Conservation (phyloP, 2,888 invertebrate genomes). For the Apomyelois bistriatella region DNA sequence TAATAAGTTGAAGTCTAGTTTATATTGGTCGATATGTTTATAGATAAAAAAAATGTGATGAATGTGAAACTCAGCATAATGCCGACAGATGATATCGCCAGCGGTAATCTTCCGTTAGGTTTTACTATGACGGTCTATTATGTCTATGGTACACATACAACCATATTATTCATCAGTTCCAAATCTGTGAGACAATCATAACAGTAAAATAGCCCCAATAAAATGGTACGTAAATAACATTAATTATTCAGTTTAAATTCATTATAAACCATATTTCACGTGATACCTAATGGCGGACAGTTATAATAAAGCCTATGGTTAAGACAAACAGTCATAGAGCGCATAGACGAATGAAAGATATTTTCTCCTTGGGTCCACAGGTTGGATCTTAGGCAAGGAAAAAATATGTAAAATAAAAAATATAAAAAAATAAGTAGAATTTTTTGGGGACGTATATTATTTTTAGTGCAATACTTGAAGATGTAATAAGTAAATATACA, state of each 20-base stretch:
- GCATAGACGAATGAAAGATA: background rate
- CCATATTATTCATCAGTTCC: background rate
- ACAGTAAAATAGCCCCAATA: conserved; percentile 3
- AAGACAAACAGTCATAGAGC: conserved; percentile 9
- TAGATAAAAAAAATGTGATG: too few relatives aligned
- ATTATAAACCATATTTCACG: conserved; percentile 13
- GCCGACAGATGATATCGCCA: too few relatives aligned
- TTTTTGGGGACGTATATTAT: too few relatives aligned
- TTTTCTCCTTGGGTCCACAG: background rate
- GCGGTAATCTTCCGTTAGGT: too few relatives aligned
- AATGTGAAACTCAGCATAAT: too few relatives aligned
- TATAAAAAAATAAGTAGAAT: too few relatives aligned
- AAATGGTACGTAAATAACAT: conserved; percentile 12
- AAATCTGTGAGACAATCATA: background rate
- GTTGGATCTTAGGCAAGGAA: too few relatives aligned
- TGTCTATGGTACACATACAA: too few relatives aligned
- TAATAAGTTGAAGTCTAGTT: background rate
- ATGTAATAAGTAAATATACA: too few relatives aligned
- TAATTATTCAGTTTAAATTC: conserved; percentile 11
- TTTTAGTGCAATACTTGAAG: too few relatives aligned
- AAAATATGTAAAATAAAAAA: too few relatives aligned
- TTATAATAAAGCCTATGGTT: conserved; percentile 15
- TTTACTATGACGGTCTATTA: too few relatives aligned
- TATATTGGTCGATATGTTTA: background rate
- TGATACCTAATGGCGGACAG: conserved; percentile 13